Conservation (phyloP, 2,113 vertebrate species). For the Melanostigma gelatinosum region DNA sequence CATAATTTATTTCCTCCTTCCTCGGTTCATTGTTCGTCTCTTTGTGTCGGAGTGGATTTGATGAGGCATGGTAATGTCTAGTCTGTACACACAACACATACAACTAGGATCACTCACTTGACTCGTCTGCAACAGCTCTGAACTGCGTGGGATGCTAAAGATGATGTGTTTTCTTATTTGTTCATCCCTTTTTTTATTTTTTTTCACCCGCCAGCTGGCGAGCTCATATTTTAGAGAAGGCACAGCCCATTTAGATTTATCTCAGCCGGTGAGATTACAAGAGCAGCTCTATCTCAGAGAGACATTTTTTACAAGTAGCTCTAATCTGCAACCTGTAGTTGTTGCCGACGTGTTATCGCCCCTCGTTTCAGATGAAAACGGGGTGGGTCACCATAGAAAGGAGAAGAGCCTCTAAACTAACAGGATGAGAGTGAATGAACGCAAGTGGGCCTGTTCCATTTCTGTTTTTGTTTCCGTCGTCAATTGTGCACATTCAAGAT, state of each 20-base stretch:
- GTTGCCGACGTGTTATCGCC: conserved; percentile 54
- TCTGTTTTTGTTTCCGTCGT: conserved; percentile 63
- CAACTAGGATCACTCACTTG: not conserved
- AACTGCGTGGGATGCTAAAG: conserved; percentile 1
- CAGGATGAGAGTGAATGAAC: conserved; percentile 75
- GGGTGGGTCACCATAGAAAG: conserved; percentile 78
- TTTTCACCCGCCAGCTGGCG: conserved; percentile 2
- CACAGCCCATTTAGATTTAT: conserved; percentile 19
- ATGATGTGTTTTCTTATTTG: conserved; percentile 5
- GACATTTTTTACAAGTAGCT: conserved; percentile 29
- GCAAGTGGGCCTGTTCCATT: conserved; percentile 72
- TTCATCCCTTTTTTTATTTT: not conserved
- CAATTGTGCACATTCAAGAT: conserved; percentile 76
- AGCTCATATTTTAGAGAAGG: not conserved
- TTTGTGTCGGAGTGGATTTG: not conserved
- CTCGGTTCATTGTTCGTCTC: not conserved
- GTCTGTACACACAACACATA: not conserved
- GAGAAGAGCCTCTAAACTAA: conserved; percentile 72
- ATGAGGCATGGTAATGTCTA: not conserved
- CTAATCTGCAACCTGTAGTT: conserved; percentile 55
- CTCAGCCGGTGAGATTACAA: conserved; percentile 9
- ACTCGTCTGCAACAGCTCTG: not conserved
- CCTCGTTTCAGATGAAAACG: conserved; percentile 65
- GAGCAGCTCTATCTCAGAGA: conserved; percentile 2
- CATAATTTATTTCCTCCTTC: not conserved